Evolutionary conservation across 2,113 vertebrate species (phyloP).

Genomic region (Caloenas nicobarica): DNA sequence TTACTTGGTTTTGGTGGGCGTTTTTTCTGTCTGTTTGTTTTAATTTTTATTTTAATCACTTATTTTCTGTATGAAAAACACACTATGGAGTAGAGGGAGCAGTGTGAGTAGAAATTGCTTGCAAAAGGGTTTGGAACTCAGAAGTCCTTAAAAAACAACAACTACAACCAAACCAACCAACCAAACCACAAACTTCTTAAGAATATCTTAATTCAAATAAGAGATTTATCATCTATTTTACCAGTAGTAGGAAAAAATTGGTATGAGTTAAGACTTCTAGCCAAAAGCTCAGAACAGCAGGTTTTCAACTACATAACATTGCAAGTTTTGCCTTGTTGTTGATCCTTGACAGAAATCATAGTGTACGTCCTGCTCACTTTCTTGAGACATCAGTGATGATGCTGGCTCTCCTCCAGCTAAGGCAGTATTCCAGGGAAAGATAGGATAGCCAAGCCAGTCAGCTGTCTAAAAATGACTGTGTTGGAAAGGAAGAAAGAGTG

Average conservation of each 20-base stretch:
- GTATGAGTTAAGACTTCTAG: not conserved
- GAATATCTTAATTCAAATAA: not conserved
- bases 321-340: not conserved
- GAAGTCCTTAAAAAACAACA: not conserved
- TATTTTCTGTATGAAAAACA: not conserved
- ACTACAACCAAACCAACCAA: too few relatives aligned
- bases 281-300: not conserved
- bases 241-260: not conserved
- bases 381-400: not conserved
- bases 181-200: not conserved
- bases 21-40: not conserved
- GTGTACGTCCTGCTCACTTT: not conserved
- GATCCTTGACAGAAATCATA: not conserved
- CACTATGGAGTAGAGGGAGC: not conserved
- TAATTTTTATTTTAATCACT: not conserved
- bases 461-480: not conserved
- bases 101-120: not conserved
- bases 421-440: not conserved
- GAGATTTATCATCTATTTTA: not conserved
- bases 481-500: not conserved
- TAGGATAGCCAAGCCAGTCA: not conserved
- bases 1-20: not conserved
- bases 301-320: not conserved
- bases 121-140: not conserved
- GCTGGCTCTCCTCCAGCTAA: not conserved